Percentiles rank a stretch among this genome's conserved stretches.
Evolutionary conservation across 1,140 invertebrate species (phyloP).

Genomic region (Yoshiicerus persimilis): DNA sequence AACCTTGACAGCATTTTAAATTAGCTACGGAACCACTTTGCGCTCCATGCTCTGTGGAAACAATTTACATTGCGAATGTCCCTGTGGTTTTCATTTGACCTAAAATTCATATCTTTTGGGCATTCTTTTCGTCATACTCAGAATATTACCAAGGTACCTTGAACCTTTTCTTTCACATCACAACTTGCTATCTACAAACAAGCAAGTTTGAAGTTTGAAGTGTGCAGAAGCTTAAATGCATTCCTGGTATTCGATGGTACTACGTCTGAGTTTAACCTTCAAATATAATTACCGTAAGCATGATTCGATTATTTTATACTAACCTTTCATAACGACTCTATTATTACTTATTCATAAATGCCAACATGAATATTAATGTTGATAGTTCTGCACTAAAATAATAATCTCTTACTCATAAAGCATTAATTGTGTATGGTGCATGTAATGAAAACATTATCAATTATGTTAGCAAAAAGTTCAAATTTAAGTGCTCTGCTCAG

Average conservation of each 20-base stretch:
- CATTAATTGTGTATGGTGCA: too few species aligned
- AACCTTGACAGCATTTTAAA: conserved; percentile 17
- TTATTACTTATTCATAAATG: too few species aligned
- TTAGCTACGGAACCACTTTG: not conserved
- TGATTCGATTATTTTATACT: not conserved
- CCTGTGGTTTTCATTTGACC: not conserved
- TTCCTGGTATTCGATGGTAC: too few species aligned
- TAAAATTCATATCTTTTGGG: not conserved
- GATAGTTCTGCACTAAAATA: too few species aligned
- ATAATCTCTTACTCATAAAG: too few species aligned
- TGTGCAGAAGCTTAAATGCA: not conserved
- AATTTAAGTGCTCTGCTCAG: not conserved
- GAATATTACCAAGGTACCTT: not conserved
- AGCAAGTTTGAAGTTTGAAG: not conserved
- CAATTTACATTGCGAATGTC: not conserved
- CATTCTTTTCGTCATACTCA: not conserved
- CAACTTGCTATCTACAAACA: not conserved
- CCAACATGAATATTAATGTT: too few species aligned
- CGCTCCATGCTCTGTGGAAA: not conserved
- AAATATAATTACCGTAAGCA: not conserved
- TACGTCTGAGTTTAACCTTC: not conserved
- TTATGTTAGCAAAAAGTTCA: not conserved
- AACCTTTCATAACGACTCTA: too few species aligned
- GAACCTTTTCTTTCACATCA: not conserved
- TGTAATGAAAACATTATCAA: not conserved